These are phyloP conservation scores for Andrena marginata DNA, from an alignment of 2,888 invertebrate species.

Conservation along the genomic window DNA sequence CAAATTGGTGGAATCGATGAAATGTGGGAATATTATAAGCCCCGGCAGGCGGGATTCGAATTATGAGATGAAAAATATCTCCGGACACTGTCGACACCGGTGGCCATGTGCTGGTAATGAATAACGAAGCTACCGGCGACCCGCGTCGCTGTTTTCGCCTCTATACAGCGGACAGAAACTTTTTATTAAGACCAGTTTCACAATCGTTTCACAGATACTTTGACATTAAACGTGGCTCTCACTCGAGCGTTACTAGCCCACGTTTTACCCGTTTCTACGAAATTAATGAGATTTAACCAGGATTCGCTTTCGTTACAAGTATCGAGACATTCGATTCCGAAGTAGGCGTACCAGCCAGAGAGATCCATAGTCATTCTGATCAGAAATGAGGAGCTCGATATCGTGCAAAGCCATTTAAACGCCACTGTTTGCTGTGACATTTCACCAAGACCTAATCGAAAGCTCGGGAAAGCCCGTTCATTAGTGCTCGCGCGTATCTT, in stretches of 20 bases:
- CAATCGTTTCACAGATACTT: constrained; percentile 55
- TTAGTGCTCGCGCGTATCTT: neutral
- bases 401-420: neutral
- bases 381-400: too few relatives aligned
- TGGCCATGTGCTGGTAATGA: constrained; percentile 13
- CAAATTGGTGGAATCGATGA: neutral
- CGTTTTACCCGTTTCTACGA: constrained; percentile 44
- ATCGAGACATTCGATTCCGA: neutral
- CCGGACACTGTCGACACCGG: neutral
- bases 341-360: neutral
- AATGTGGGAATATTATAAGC: constrained; percentile 10
- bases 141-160: constrained; percentile 25
- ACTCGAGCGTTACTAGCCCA: constrained; percentile 34
- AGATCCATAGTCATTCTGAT: neutral
- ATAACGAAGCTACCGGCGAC: constrained; percentile 32
- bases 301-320: constrained; percentile 40
- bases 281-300: constrained; percentile 45
- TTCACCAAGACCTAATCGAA: neutral
- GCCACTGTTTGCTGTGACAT: neutral
- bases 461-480: neutral
- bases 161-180: constrained; percentile 28
- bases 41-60: neutral
- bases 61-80: constrained; percentile 33
- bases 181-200: constrained; percentile 59
- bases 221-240: constrained; percentile 63